Percentiles rank a stretch among this genome's conserved stretches.
phyloP scores from a whole-genome alignment of 1,140 invertebrate genomes.

The Nasonia longicornis region DNA sequence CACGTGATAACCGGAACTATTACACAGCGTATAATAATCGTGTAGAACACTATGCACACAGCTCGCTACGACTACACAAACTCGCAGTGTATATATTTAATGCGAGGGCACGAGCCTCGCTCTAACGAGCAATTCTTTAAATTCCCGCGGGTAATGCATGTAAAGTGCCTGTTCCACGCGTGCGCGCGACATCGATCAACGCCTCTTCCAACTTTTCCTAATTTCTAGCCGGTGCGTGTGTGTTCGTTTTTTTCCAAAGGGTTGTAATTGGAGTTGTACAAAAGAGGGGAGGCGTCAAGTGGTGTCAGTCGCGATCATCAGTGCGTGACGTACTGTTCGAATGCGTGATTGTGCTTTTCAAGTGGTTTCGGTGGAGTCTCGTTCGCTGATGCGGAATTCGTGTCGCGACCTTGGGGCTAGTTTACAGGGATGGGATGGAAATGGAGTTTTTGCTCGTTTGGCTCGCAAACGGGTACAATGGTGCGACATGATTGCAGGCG shows the following conservation, averaged over 20 bases:
- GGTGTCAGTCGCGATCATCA: no score
- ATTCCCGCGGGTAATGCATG: conserved; percentile 44
- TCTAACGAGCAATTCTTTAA: conserved; percentile 44
- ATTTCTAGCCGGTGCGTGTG: no score
- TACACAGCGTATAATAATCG: neutral
- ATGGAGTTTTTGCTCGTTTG: neutral
- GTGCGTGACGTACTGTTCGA: no score
- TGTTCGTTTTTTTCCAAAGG: no score
- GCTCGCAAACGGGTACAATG: no score
- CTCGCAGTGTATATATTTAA: neutral
- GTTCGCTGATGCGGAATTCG: no score
- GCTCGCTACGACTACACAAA: neutral
- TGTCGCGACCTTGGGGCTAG: neutral
- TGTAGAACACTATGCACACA: neutral
- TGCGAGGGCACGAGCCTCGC: neutral
- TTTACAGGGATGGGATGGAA: neutral
- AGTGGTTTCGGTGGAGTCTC: no score
- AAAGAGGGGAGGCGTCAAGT: no score
- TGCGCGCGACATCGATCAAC: neutral
- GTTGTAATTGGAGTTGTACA: no score
- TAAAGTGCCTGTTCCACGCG: conserved; percentile 40
- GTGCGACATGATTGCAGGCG: neutral
- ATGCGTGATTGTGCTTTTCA: no score
- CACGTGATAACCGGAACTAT: no score
- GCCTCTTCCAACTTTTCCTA: no score